A percentile compares a stretch with the other conserved stretches of the same genome.
Conservation (phyloP, 2,113 vertebrate genomes). For the Cyprinus carpio region DNA sequence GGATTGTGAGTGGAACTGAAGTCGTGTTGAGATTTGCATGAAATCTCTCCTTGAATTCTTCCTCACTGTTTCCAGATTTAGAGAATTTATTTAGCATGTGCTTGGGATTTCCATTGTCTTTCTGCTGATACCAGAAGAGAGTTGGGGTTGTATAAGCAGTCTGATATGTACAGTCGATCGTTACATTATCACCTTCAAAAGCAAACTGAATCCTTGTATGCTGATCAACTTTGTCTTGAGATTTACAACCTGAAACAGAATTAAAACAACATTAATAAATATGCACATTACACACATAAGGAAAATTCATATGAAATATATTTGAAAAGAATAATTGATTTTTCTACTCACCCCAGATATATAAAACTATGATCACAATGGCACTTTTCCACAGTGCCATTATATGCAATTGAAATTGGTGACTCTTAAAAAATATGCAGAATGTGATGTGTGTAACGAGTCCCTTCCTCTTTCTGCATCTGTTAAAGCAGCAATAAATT, state of each 20-base stretch:
- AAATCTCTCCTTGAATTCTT: slow-evolving; percentile 33
- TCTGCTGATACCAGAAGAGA: slow-evolving; percentile 48
- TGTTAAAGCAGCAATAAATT: neutral
- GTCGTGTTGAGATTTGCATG: slow-evolving; percentile 10
- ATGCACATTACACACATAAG: neutral
- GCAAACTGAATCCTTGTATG: slow-evolving; percentile 14
- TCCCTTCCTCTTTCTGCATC: neutral
- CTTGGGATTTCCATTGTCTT: neutral
- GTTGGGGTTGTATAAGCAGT: neutral
- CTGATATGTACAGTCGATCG: slow-evolving; percentile 31
- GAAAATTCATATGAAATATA: neutral
- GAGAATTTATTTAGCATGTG: neutral
- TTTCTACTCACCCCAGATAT: neutral
- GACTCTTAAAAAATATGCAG: neutral
- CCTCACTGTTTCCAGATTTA: neutral
- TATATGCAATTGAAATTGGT: neutral
- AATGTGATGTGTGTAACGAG: neutral
- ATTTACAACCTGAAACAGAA: slow-evolving; percentile 1
- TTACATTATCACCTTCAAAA: slow-evolving; percentile 40
- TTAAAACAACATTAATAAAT: neutral
- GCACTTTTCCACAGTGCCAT: neutral
- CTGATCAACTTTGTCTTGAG: slow-evolving; percentile 40
- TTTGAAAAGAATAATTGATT: neutral
- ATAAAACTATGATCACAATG: neutral
- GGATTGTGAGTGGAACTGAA: slow-evolving; percentile 6